Conservation (phyloP, 2,888 invertebrate species). For the Hypselothyrea guttata region DNA sequence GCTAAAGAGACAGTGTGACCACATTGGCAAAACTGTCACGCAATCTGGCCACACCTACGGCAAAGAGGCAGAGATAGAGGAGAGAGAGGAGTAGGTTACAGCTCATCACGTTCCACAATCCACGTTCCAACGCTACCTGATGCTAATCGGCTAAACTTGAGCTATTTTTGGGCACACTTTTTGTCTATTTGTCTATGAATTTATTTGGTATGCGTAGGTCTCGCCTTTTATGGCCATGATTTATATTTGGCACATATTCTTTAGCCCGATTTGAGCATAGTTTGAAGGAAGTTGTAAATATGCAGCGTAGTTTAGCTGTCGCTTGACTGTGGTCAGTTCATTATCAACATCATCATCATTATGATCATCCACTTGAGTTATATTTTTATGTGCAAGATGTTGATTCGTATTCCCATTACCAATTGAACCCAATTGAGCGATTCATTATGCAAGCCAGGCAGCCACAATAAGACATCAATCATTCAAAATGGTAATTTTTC, state of each 20-base stretch:
- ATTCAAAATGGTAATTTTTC: conserved; percentile 39
- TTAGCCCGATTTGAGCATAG: conserved; percentile 25
- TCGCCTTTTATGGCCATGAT: conserved; percentile 38
- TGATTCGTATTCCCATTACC: conserved; percentile 16
- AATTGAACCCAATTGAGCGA: conserved; percentile 54
- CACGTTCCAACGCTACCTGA: conserved; percentile 26
- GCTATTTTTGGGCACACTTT: conserved; percentile 72
- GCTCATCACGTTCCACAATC: conserved; percentile 66
- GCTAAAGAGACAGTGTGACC: conserved; percentile 27
- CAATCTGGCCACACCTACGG: conserved; percentile 52
- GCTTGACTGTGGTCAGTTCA: conserved; percentile 54
- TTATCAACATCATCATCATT: background rate
- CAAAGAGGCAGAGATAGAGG: conserved; percentile 3
- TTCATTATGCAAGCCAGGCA: conserved; percentile 56
- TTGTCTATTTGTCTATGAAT: conserved; percentile 30
- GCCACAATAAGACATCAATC: conserved; percentile 59
- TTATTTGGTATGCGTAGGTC: conserved; percentile 42
- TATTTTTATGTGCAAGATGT: background rate
- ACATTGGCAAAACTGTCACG: conserved; percentile 68
- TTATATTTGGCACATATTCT: conserved; percentile 47
- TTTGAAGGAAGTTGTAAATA: conserved; percentile 36
- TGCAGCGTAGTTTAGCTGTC: no score
- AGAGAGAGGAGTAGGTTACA: background rate
- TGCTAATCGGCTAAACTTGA: conserved; percentile 59
- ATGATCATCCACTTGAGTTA: background rate